Conservation (phyloP, 2,888 invertebrate species). For the Galerucella pusilla region DNA sequence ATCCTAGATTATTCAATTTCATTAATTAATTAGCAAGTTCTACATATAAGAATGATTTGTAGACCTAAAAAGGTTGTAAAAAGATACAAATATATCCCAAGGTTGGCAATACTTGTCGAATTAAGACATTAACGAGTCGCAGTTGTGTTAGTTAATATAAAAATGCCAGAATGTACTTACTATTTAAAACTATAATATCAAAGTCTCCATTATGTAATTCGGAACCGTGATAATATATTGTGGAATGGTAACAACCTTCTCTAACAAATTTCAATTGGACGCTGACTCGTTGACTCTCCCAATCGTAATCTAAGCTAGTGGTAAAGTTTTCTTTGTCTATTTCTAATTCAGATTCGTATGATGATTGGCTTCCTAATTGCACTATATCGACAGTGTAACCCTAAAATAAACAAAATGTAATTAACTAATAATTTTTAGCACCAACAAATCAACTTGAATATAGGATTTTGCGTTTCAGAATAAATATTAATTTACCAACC, state of each 20-base stretch:
- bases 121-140: conserved; percentile 14
- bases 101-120: too few species aligned
- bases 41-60: too few species aligned
- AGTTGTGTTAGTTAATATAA: neutral
- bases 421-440: neutral
- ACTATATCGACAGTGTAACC: conserved; percentile 72
- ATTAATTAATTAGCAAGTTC: too few species aligned
- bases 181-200: conserved; percentile 89
- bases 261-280: conserved; percentile 82
- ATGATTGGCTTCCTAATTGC: conserved; percentile 69
- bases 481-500: too few species aligned
- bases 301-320: conserved; percentile 79
- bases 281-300: conserved; percentile 80
- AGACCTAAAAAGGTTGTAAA: too few species aligned
- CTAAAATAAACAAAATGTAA: conserved; percentile 61
- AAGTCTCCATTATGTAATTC: conserved; percentile 90
- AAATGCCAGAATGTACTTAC: conserved; percentile 68
- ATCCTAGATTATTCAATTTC: too few species aligned
- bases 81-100: too few species aligned
- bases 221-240: conserved; percentile 78
- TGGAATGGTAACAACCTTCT: conserved; percentile 85
- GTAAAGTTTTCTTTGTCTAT: conserved; percentile 67
- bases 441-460: too few species aligned
- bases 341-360: conserved; percentile 60
- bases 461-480: too few species aligned